Evolutionary conservation across 1,140 invertebrate species (phyloP), one percentile per base, ranked within the genome.

Genomic region (Sogatella furcifera): DNA sequence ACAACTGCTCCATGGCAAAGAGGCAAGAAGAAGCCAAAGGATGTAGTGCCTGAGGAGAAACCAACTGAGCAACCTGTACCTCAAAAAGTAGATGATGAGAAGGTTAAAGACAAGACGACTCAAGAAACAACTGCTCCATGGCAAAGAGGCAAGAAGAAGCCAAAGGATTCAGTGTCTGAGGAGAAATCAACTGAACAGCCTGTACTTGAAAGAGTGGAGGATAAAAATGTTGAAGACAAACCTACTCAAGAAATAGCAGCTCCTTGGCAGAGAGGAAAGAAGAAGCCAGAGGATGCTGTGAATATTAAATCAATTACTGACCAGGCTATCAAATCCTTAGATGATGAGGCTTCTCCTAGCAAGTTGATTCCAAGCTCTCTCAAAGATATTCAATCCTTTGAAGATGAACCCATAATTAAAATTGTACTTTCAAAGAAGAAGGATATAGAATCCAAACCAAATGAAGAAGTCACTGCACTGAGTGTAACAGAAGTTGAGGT

Each of bases 201-300:
- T 2, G 62, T 53, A 17, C 52, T 56, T 28, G 53, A 64, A 43
- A 59, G 57, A 14, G 28, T 31, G 15, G 59, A 63, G 14, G 53
- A 62, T 19, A 61, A 66, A 49, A 60, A 65, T 59, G 38, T 28
- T 59, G 38, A 73, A 68, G 66, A 71, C 34, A 38, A 38, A 38
- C 34, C 34, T 2, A 38, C 11, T 8, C 34, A 38, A 60, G 56
- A 17, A 8, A 9, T 3, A 19, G 2, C 15, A 5, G 68, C 44
- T 41, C 52, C 4, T 14, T 52, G 54, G 62, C 28, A 52, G 38
- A 58, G 46, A 42, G 49, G 44, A 24, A 59, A 59, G n/a, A 24
- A 31, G 15, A 46, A 15, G 34, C 10, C 28, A 8, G 44, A 61
- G 53, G 22, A 52, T 44, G 55, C 46, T 1, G 34, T 38, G 1